Evolutionary conservation across 2,888 invertebrate genomes (phyloP).

Genomic region (Monochamus alternatus): DNA sequence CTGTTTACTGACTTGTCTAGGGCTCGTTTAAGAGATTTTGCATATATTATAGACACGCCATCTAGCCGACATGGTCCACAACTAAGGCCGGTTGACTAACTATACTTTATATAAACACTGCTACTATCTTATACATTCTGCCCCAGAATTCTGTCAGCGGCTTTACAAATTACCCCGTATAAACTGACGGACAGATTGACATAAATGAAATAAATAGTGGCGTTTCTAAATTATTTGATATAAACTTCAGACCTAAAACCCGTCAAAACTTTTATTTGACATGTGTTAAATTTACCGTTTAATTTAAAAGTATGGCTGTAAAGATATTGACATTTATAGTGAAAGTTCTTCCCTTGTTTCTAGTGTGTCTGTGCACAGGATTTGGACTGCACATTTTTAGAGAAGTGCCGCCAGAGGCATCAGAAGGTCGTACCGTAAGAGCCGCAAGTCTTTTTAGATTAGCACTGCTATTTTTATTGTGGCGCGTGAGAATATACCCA

Average conservation of each 20-base stretch:
- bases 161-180: no score
- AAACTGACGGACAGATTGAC: no score
- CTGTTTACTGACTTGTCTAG: no score
- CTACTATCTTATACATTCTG: no score
- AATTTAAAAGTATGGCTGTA: not conserved
- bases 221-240: not conserved
- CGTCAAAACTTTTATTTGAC: not conserved
- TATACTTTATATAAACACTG: no score
- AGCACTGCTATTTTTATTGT: not conserved
- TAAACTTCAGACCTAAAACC: not conserved
- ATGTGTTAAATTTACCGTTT: not conserved
- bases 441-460: not conserved
- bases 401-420: not conserved
- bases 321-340: not conserved
- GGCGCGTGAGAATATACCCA: not conserved
- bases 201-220: no score
- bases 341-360: not conserved
- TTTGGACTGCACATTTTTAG: not conserved
- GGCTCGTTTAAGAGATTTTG: no score
- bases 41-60: no score
- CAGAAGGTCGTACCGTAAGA: not conserved
- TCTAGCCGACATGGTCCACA: no score
- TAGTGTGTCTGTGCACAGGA: not conserved
- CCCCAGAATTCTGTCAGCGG: no score
- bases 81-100: no score